Base-by-base conservation (phyloP, 2,797 vertebrate species). In the Helarctos malayanus region DNA sequence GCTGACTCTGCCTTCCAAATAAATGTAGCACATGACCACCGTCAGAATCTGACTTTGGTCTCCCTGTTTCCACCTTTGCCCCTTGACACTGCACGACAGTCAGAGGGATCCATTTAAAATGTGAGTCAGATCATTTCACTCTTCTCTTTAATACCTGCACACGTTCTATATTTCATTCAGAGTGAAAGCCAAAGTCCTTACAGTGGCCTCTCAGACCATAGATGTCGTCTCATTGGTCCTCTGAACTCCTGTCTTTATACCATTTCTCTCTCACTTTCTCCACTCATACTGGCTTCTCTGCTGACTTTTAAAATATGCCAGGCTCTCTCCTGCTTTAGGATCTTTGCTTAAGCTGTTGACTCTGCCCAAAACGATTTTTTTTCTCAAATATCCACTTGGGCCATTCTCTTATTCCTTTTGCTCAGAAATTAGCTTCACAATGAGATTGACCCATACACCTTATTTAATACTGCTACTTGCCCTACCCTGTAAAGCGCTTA, bases 1-100 rank as follows among this genome's bases (percentile, higher is more conserved):
- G 68, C 65, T 57, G 49, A 35, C 41, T 97, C 14, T 95, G 59
- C 38, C 35, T 82, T 96, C 27, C 82, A 23, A 86, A 38, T 81
- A 63, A n/a, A 35, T 86, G 35, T 54, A 68, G 75, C 79, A 56
- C 86, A 25, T 83, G 71, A 89, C 47, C 57, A 93, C 13, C 15
- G 54, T 19, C 35, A 79, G 73, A 93, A 88, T 57, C 27, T 90
- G 68, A 82, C 38, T 75, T 75, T 68, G 18, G 56, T 89, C 52
- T 63, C 35, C 12, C 6, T 96, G 32, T 91, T 79, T 89, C 38
- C 52, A 5, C 21, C 7, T 90, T 86, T 92, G 45, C 38, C 11
- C 25, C 18, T 75, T 75, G 29, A 71, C 0, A 79, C 7, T 1
- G 12, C 6, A 35, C 27, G 45, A 13, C 7, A 54, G 19, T 69